Evolutionary conservation across 2,888 invertebrate species (phyloP).

Genomic region (Zhengitettix transpicula): DNA sequence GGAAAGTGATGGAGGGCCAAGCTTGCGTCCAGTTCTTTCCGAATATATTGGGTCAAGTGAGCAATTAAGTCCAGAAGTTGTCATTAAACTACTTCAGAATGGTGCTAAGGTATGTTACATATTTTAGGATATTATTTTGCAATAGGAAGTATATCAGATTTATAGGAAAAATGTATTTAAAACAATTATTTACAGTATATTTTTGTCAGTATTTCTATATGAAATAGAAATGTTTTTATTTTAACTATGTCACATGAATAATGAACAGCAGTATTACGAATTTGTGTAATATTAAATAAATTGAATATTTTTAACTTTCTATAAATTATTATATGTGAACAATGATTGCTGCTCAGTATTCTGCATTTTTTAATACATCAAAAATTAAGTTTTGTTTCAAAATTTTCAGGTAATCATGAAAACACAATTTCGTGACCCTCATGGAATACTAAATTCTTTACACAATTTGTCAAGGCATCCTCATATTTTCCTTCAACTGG

Average conservation of each 20-base stretch:
- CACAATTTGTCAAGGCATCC: constrained; percentile 40
- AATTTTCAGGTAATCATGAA: constrained; percentile 53
- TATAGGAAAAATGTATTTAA: too few relatives aligned
- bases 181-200: too few relatives aligned
- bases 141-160: not conserved
- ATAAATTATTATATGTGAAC: not conserved
- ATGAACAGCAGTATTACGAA: too few relatives aligned
- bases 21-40: constrained; percentile 59
- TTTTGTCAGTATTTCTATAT: not conserved
- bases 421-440: constrained; percentile 68
- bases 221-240: not conserved
- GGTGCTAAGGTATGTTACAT: constrained; percentile 49
- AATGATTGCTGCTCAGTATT: not conserved
- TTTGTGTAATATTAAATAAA: too few relatives aligned
- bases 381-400: not conserved
- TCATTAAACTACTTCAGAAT: constrained; percentile 51
- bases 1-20: constrained; percentile 54
- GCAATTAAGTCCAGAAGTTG: constrained; percentile 46
- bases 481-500: constrained; percentile 35
- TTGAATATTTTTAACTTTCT: too few relatives aligned
- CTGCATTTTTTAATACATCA: too few relatives aligned
- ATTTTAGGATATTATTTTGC: not conserved
- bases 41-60: constrained; percentile 66
- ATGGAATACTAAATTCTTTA: constrained; percentile 64
- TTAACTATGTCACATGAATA: not conserved